Base-by-base conservation (phyloP, 2,797 vertebrate genomes). In the Mycteria americana region DNA sequence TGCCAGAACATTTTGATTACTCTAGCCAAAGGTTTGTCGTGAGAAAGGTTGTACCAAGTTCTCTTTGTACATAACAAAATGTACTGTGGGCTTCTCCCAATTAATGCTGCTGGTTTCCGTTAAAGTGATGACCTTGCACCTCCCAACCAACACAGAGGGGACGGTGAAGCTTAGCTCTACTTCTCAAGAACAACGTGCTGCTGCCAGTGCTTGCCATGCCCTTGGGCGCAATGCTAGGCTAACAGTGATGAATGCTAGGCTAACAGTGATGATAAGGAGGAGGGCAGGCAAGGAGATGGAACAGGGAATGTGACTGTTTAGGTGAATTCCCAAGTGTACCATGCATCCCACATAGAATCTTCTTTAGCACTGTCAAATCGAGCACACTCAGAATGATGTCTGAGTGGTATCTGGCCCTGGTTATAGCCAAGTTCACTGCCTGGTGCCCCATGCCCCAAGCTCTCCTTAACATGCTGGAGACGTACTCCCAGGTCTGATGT, bases 21-120 rank as follows among this genome's bases (percentile, higher is more conserved):
- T 88, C 33, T 43, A 90, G 91, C 89, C 95, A 96, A 94, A 67
- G 35, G 39, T 84, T 92, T 94, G 84, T 88, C 85, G 79, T 9
- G 21, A 81, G 51, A 69, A 91, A 60, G 6, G 43, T 48, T 91
- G 69, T 33, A 60, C 16, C 45, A 43, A 45, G 65, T 17, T 88
- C 57, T 78, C 43, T n/a, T n/a, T 50, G 82, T 63, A 76, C 15
- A 0, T 60, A 81, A 91, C 81, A 91, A 85, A 91, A 77, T 77
- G 86, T 80, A 70, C 94, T 53, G 25, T 48, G 53, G 68, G 11
- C 65, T 80, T 39, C 46, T 89, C 45, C 85, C 83, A 80, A 85
- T 64, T 79, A 53, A 70, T 25, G 31, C 17, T 73, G 60, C 57
- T 90, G 88, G 7, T 70, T 94, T 79, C 63, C 89, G 41, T 15